Conservation (phyloP, 1,140 invertebrate genomes). For the Tyrophagus putrescentiae region DNA sequence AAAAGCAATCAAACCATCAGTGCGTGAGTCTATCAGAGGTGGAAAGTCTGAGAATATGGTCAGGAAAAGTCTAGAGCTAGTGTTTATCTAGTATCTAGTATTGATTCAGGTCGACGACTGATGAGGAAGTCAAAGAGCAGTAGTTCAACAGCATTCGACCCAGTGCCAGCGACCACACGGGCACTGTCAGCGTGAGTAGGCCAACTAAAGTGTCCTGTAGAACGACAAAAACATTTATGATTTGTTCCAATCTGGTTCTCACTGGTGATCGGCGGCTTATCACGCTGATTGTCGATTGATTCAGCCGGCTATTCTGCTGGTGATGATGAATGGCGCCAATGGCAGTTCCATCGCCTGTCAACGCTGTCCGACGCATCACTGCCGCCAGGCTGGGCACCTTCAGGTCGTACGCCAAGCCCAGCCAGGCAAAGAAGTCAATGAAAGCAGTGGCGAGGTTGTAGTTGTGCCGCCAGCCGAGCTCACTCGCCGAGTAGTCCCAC, state of each 20-base stretch:
- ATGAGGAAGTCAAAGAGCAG: too few relatives aligned
- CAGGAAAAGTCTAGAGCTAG: too few relatives aligned
- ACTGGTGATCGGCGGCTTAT: too few relatives aligned
- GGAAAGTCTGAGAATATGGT: too few relatives aligned
- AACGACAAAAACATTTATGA: too few relatives aligned
- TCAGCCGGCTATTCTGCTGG: too few relatives aligned
- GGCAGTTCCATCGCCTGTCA: not conserved
- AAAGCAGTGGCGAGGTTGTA: constrained; percentile 49
- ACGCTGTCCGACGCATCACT: not conserved
- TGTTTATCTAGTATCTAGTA: too few relatives aligned
- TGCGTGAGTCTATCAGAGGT: too few relatives aligned
- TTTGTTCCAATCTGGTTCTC: too few relatives aligned
- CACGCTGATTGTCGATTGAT: too few relatives aligned
- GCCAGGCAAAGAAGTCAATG: constrained; percentile 43
- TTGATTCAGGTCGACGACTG: too few relatives aligned
- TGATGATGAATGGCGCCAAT: not conserved
- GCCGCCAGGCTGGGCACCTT: constrained; percentile 36
- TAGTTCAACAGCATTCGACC: not conserved
- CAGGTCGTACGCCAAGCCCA: constrained; percentile 47
- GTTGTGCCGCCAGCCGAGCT: constrained; percentile 30
- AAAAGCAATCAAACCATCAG: too few relatives aligned
- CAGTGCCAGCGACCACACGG: not conserved
- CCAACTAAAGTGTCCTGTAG: not conserved
- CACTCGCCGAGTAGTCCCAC: constrained; percentile 44
- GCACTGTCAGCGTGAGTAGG: not conserved